These are phyloP conservation scores for Antennarius maculatus DNA, from an alignment of 2,797 vertebrate species.

Conservation along the genomic window DNA sequence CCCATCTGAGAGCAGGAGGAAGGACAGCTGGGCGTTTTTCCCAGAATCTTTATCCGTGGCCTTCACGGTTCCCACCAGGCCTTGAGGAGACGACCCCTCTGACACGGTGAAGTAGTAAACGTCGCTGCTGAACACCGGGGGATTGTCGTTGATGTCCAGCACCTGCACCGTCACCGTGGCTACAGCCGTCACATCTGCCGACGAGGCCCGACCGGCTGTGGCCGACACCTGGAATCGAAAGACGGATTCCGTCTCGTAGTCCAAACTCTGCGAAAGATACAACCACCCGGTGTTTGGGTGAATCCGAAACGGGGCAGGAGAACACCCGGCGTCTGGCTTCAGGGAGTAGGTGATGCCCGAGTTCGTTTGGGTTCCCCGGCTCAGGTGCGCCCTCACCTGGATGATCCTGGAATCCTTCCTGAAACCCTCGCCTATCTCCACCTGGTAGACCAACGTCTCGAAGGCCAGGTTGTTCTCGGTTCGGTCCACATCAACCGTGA, in stretches of 20 bases:
- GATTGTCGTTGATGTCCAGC: constrained; percentile 91
- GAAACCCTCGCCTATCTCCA: constrained; percentile 88
- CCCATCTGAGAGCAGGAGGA: constrained; percentile 90
- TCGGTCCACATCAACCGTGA: constrained; percentile 80
- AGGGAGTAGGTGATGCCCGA: constrained; percentile 77
- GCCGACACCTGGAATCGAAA: constrained; percentile 84
- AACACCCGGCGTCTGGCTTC: constrained; percentile 70
- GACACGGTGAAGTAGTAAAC: constrained; percentile 86
- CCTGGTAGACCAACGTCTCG: constrained; percentile 88
- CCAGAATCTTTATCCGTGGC: constrained; percentile 88
- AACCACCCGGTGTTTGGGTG: constrained; percentile 86
- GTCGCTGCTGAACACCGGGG: constrained; percentile 81
- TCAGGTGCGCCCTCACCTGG: constrained; percentile 82
- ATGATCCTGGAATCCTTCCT: constrained; percentile 79
- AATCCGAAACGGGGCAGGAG: constrained; percentile 80
- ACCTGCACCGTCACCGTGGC: constrained; percentile 84
- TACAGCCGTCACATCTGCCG: constrained; percentile 71
- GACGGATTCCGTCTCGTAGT: constrained; percentile 83
- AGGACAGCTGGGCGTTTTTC: constrained; percentile 89
- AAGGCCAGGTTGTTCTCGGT: constrained; percentile 81
- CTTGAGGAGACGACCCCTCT: constrained; percentile 84
- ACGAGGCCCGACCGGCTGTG: constrained; percentile 40
- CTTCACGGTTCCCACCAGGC: constrained; percentile 84
- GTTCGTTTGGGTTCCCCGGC: constrained; percentile 38
- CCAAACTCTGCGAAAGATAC: constrained; percentile 81